Evolutionary conservation across 92 coral and sea anemone genomes (phyloP).

Genomic region (Isaurus tuberculatus): DNA sequence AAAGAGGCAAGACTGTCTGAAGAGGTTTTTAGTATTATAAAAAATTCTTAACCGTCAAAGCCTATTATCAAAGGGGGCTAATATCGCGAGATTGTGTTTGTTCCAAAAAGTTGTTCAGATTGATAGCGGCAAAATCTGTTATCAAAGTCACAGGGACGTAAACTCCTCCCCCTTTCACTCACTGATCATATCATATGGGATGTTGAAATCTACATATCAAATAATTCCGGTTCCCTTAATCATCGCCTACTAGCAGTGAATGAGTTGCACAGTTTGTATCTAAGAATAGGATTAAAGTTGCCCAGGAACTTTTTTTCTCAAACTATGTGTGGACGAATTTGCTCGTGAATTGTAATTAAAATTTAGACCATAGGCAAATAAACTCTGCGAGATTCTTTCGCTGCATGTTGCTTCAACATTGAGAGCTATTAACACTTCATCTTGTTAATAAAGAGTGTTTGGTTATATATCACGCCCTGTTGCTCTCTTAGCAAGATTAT

Average conservation of each 20-base stretch:
- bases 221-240: slow-evolving; percentile 33
- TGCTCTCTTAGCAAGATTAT: slow-evolving; percentile 39
- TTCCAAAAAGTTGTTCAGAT: slow-evolving; percentile 31
- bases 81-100: slow-evolving; percentile 27
- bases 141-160: slow-evolving; percentile 9
- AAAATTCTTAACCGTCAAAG: slow-evolving; percentile 18
- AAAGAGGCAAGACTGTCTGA: slow-evolving; percentile 15
- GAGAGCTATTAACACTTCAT: slow-evolving; percentile 43
- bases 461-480: slow-evolving; percentile 46
- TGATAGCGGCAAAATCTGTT: slow-evolving; percentile 13
- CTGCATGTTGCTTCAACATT: background rate
- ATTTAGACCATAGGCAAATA: background rate
- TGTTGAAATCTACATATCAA: slow-evolving; percentile 33
- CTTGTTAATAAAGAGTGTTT: slow-evolving; percentile 41
- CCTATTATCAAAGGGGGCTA: slow-evolving; percentile 17
- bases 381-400: background rate
- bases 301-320: background rate
- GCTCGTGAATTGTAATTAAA: background rate
- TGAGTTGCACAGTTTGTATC: background rate
- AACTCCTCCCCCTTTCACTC: slow-evolving; percentile 48
- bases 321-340: background rate
- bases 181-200: background rate
- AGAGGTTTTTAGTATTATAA: slow-evolving; percentile 14
- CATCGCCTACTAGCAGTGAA: slow-evolving; percentile 1
- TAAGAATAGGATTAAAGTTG: slow-evolving; percentile 10